Evolutionary conservation across 2,797 vertebrate genomes (phyloP), one percentile per base, ranked within the genome.

Genomic region (Semaprochilodus insignis): DNA sequence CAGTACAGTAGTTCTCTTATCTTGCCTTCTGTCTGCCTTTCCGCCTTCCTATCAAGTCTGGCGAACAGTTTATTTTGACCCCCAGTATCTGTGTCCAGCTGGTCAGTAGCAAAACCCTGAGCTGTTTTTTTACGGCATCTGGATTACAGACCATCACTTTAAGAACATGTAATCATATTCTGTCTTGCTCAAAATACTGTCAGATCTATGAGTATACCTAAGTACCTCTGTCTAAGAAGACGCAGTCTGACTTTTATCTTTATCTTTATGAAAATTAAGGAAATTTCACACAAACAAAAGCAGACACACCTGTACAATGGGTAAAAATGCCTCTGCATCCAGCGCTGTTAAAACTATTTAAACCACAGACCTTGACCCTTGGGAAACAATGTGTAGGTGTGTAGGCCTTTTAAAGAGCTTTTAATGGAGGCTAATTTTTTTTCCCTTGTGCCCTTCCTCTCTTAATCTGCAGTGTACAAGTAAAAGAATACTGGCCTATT

Each of bases 1-100:
- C 31, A 48, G 51, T n/a, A 76, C 16, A 4, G 44, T 70, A 70
- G 27, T 52, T n/a, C 62, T 48, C 72, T 77, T 75, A 71, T 85
- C 80, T 71, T 48, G 57, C 51, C 67, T 75, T 81, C 27, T 75
- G 48, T 44, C 1, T 3, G 54, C 25, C 31, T 71, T 82, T 78
- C 57, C 51, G 2, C 27, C 67, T 75, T 71, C 51, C 63, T 75
- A 66, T 81, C 78, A 75, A 57, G 36, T 74, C 36, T 27, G 34
- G 31, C 15, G 14, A 70, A 52, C 1, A 57, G 70, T 83, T 74
- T 71, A 36, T 81, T 76, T 78, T 31, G 21, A 54, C 65, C 40
- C 27, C 40, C 11, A 14, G 48, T 40, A 40, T 36, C 69, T 14
- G 48, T 44, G n/a, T 81, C 52, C 16, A 74, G 55, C 23, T 55